Conservation (phyloP, 2,888 invertebrate genomes). For the Brachypalpus laphriformis region DNA sequence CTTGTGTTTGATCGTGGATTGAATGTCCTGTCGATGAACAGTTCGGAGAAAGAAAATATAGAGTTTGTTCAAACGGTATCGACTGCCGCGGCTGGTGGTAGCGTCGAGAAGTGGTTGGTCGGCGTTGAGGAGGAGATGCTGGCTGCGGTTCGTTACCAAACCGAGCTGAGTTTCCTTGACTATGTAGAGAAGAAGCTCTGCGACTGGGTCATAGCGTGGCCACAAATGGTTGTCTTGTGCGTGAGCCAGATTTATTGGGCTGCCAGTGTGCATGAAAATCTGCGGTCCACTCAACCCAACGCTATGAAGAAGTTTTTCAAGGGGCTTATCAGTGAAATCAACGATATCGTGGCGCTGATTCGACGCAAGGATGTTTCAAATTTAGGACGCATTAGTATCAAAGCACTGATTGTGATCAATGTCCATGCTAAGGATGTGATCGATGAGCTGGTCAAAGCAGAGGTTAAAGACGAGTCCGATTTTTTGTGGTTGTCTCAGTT, state of each 20-base stretch:
- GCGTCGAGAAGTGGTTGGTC: slow-evolving; percentile 88
- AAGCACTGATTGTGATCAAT: slow-evolving; percentile 88
- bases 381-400: slow-evolving; percentile 86
- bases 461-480: slow-evolving; percentile 85
- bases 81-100: slow-evolving; percentile 84
- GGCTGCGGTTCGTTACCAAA: slow-evolving; percentile 83
- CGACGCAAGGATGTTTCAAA: slow-evolving; percentile 85
- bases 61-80: slow-evolving; percentile 83
- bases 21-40: slow-evolving; percentile 86
- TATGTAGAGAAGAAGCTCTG: slow-evolving; percentile 82
- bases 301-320: slow-evolving; percentile 83
- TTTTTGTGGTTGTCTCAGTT: slow-evolving; percentile 89
- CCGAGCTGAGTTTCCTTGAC: slow-evolving; percentile 81
- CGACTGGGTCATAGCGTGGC: slow-evolving; percentile 85
- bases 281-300: slow-evolving; percentile 82
- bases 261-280: slow-evolving; percentile 84
- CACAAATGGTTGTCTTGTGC: slow-evolving; percentile 87
- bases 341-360: slow-evolving; percentile 85
- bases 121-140: slow-evolving; percentile 86
- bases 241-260: slow-evolving; percentile 88
- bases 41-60: slow-evolving; percentile 85
- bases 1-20: slow-evolving; percentile 83
- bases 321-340: slow-evolving; percentile 83
- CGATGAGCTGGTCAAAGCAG: slow-evolving; percentile 84
- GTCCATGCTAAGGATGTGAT: slow-evolving; percentile 89